Conservation (phyloP, 1,140 invertebrate species). For the Lepidotrigona ventralis region DNA sequence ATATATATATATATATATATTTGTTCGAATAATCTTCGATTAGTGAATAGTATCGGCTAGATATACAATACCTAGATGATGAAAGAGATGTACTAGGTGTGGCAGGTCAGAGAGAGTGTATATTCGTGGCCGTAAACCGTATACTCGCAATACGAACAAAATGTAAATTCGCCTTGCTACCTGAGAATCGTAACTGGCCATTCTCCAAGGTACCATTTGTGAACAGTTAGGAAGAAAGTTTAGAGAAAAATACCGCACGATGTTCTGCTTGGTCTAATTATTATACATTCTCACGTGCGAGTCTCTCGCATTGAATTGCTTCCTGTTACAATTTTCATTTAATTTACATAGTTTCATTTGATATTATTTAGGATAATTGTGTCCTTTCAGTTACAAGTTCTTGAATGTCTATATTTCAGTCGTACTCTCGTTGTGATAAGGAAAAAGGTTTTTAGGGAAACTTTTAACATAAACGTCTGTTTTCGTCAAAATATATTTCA, state of each 20-base stretch:
- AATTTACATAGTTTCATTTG: not conserved
- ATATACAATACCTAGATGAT: not conserved
- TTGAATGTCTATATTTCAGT: no score
- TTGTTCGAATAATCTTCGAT: no score
- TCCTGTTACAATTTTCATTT: not conserved
- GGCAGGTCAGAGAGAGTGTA: not conserved
- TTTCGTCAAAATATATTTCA: no score
- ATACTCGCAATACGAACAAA: constrained; percentile 35
- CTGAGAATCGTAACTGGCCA: constrained; percentile 10
- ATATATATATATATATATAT: no score
- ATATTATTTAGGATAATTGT: not conserved
- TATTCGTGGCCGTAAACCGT: constrained; percentile 3
- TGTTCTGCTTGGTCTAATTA: constrained; percentile 29
- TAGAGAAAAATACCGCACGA: constrained; percentile 2
- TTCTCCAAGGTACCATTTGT: constrained; percentile 9
- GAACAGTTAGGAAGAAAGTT: constrained; percentile 40
- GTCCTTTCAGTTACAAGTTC: no score
- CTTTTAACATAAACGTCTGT: no score
- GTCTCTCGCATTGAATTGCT: not conserved
- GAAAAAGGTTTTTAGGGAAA: no score
- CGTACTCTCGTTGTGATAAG: no score
- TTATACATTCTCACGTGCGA: not conserved
- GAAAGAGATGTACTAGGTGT: constrained; percentile 33
- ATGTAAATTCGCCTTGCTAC: constrained; percentile 43
- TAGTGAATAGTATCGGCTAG: not conserved